phyloP scores from a whole-genome alignment of 92 coral and sea anemone species.

The Micromussa lordhowensis region DNA sequence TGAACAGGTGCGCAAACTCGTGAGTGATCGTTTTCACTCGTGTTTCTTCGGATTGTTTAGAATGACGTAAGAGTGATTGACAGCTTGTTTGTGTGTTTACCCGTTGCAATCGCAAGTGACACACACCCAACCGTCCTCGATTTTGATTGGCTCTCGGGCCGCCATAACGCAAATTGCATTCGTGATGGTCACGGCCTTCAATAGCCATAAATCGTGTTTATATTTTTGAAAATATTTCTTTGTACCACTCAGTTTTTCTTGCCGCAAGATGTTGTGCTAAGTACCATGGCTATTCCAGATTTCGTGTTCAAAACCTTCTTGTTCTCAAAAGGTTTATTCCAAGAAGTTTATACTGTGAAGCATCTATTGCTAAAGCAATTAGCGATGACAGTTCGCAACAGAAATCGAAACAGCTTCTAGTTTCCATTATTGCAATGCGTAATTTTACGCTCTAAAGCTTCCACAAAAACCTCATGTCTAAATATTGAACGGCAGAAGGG shows the following conservation, averaged over 20 bases:
- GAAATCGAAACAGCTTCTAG: not conserved
- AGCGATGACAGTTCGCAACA: conserved; percentile 13
- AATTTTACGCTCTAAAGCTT: not conserved
- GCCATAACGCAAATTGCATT: conserved; percentile 46
- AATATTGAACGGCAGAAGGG: not conserved
- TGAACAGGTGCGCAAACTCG: conserved; percentile 80
- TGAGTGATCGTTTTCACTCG: conserved; percentile 57
- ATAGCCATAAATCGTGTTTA: not conserved
- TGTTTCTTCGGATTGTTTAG: conserved; percentile 65
- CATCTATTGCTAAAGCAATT: conserved; percentile 22
- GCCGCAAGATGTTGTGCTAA: not conserved
- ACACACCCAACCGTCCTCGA: conserved; percentile 44
- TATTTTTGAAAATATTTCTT: conserved; percentile 15
- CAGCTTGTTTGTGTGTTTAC: conserved; percentile 80
- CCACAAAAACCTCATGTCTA: not conserved
- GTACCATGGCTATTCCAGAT: not conserved
- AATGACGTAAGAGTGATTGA: conserved; percentile 85
- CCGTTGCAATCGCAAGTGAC: conserved; percentile 67
- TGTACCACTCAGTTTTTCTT: not conserved
- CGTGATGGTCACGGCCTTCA: conserved; percentile 37
- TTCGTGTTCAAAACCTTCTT: not conserved
- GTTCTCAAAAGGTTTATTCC: conserved; percentile 28
- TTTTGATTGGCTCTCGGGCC: conserved; percentile 57
- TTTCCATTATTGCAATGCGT: not conserved
- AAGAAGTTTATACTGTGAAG: conserved; percentile 17